Evolutionary conservation across 2,888 invertebrate genomes (phyloP).

Genomic region (Cephus sareptanus): DNA sequence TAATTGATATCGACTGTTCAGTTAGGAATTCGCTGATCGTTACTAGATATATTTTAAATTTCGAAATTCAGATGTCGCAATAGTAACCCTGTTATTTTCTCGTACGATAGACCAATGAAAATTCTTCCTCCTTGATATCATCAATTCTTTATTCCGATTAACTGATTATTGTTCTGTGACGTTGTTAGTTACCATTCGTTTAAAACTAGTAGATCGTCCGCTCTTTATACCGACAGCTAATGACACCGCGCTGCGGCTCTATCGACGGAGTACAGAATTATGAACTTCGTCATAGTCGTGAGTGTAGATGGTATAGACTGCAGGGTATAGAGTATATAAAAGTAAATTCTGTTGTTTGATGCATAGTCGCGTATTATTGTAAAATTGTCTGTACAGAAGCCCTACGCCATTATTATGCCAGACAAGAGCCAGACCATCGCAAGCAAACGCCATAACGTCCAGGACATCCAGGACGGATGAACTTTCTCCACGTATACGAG

Average conservation of each 20-base stretch:
- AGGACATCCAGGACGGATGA: slow-evolving; percentile 11
- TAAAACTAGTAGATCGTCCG: background rate
- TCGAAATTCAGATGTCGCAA: background rate
- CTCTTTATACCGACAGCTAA: background rate
- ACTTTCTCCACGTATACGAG: background rate
- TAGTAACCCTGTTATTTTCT: background rate
- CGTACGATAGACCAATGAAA: background rate
- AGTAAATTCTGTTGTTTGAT: background rate
- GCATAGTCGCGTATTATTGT: background rate
- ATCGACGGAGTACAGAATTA: background rate
- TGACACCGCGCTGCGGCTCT: background rate
- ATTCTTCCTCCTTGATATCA: too few relatives aligned
- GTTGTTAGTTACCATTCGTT: background rate
- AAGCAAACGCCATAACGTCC: slow-evolving; percentile 19
- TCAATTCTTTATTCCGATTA: background rate
- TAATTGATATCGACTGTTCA: background rate
- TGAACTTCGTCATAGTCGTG: background rate
- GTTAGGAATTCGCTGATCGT: too few relatives aligned
- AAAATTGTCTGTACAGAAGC: slow-evolving; percentile 29
- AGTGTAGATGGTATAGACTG: background rate
- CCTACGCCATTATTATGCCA: slow-evolving; percentile 53
- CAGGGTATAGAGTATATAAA: background rate
- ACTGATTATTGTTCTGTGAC: background rate
- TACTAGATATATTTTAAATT: too few relatives aligned
- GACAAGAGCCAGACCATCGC: slow-evolving; percentile 44